These are phyloP conservation scores for Cyphomyrmex costatus DNA, from an alignment of 1,140 invertebrate genomes.

Conservation along the genomic window DNA sequence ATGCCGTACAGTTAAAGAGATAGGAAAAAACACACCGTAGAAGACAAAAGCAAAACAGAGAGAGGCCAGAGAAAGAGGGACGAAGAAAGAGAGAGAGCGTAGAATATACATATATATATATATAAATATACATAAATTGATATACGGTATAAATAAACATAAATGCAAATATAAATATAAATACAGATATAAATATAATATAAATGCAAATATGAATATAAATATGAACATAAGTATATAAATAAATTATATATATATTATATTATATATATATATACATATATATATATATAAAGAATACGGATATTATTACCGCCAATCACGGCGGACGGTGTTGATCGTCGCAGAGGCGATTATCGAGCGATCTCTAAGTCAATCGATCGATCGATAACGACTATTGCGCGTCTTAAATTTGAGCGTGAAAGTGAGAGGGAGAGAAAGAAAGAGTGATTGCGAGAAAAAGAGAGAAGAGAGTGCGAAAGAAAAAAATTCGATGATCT, in stretches of 20 bases:
- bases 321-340: slow-evolving; percentile 54
- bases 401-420: slow-evolving; percentile 70
- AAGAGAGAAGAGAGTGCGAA: slow-evolving; percentile 19
- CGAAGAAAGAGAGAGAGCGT: slow-evolving; percentile 64
- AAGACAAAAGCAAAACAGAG: background rate
- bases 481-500: slow-evolving; percentile 78
- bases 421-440: background rate
- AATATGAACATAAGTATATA: slow-evolving; percentile 73
- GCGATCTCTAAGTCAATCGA: slow-evolving; percentile 47
- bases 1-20: background rate
- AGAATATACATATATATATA: slow-evolving; percentile 73
- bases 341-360: slow-evolving; percentile 61
- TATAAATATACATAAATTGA: slow-evolving; percentile 66
- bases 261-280: slow-evolving; percentile 80
- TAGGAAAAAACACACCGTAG: slow-evolving; percentile 8
- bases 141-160: slow-evolving; percentile 68
- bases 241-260: slow-evolving; percentile 76
- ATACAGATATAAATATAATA: slow-evolving; percentile 73
- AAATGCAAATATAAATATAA: slow-evolving; percentile 64
- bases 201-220: slow-evolving; percentile 65
- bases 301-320: slow-evolving; percentile 68
- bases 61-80: background rate
- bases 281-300: slow-evolving; percentile 76
- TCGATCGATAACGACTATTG: slow-evolving; percentile 67
- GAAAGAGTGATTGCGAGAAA: slow-evolving; percentile 36